phyloP scores from a whole-genome alignment of 2,113 vertebrate genomes.

The Athene noctua region DNA sequence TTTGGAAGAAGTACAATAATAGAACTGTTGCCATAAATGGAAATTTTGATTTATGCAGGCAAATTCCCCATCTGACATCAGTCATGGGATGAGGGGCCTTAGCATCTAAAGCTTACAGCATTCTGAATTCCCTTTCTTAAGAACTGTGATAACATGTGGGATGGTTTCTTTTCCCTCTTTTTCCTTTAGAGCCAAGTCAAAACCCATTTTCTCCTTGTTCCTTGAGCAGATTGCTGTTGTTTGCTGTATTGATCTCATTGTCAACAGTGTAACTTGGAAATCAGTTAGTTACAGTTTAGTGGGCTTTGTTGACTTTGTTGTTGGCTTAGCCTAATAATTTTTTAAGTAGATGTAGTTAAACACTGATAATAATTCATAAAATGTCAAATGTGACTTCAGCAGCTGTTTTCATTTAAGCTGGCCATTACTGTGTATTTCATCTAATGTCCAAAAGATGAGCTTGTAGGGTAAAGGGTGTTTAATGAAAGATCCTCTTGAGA shows the following conservation, averaged over 20 bases:
- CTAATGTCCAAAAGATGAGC: not conserved
- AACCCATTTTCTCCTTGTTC: not conserved
- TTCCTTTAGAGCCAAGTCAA: not conserved
- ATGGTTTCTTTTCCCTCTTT: not conserved
- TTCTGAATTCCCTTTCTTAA: not conserved
- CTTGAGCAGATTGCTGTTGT: not conserved
- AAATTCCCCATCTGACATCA: not conserved
- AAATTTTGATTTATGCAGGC: not conserved
- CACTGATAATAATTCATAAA: not conserved
- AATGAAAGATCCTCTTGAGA: not conserved
- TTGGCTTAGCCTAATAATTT: not conserved
- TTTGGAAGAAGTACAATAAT: not conserved
- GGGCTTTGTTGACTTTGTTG: not conserved
- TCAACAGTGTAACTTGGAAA: not conserved
- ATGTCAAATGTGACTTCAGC: not conserved
- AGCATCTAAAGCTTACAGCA: not conserved
- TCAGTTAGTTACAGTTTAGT: not conserved
- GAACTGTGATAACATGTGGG: not conserved
- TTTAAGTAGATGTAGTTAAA: not conserved
- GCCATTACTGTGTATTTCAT: not conserved
- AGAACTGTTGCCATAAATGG: not conserved
- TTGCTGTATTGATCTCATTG: not conserved
- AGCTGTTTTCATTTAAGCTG: not conserved
- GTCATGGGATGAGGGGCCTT: not conserved
- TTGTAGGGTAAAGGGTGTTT: not conserved